A percentile compares a stretch with the other conserved stretches of the same genome.
Conservation (phyloP, 2,113 vertebrate species). For the Blennius ocellaris region DNA sequence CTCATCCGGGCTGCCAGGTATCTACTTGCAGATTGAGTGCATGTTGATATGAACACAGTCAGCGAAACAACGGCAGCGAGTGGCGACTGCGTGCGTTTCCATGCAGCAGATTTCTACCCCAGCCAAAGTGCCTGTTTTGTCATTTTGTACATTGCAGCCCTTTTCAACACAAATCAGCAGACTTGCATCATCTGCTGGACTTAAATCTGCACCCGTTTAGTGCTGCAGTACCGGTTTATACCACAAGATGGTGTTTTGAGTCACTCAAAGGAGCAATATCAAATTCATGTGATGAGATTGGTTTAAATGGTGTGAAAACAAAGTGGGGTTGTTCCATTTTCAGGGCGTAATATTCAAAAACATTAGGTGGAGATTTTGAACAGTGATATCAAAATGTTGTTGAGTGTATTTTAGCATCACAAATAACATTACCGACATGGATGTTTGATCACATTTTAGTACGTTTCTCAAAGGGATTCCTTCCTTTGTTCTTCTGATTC, state of each 20-base stretch:
- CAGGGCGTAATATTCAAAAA: too few relatives aligned
- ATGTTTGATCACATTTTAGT: constrained; percentile 20
- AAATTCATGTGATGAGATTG: too few relatives aligned
- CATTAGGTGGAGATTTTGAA: too few relatives aligned
- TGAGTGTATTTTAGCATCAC: too few relatives aligned
- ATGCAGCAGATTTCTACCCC: constrained; percentile 2
- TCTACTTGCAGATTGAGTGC: not conserved
- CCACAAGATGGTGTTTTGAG: too few relatives aligned
- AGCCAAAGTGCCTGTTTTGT: constrained; percentile 14
- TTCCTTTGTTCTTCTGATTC: constrained; percentile 10
- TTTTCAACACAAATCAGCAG: constrained; percentile 21
- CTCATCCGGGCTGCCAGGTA: constrained; percentile 1
- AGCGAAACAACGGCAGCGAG: not conserved
- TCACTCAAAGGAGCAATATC: too few relatives aligned
- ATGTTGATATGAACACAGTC: not conserved
- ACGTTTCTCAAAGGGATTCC: constrained; percentile 18
- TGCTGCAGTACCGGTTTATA: too few relatives aligned
- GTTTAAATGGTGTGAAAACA: too few relatives aligned
- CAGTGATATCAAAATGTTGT: too few relatives aligned
- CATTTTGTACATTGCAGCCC: constrained; percentile 1
- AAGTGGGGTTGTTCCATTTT: too few relatives aligned
- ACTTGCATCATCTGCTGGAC: constrained; percentile 18
- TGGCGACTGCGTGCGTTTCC: not conserved
- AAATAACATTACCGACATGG: not conserved
- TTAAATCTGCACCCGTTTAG: not conserved